Percentiles rank a stretch among this genome's conserved stretches.
These are phyloP conservation scores for cat (Felis catus) DNA, from an alignment of 2,113 vertebrate species.

Conservation along the genomic window DNA sequence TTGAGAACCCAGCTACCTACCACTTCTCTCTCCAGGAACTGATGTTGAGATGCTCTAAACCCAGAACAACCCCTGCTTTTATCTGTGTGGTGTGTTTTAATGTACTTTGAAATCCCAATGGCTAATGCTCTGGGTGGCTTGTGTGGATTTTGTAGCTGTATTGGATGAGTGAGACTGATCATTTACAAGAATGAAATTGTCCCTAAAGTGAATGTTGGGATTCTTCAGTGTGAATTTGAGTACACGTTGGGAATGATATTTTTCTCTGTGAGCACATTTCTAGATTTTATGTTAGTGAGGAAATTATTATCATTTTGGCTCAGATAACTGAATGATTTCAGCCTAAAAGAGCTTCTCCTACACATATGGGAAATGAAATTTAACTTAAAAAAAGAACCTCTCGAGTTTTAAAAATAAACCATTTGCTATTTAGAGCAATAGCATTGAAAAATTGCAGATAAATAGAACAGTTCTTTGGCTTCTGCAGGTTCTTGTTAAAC, in stretches of 20 bases:
- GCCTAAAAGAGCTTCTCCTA: constrained; percentile 2
- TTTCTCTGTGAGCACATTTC: constrained; percentile 34
- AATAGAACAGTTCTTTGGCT: background rate
- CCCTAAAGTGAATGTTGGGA: background rate
- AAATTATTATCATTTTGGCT: constrained; percentile 47
- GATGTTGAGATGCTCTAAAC: background rate
- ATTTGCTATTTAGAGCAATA: constrained; percentile 8
- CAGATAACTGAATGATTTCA: constrained; percentile 44
- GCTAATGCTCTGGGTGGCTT: background rate
- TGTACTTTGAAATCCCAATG: background rate
- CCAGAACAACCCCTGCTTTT: background rate
- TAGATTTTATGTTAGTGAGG: constrained; percentile 20
- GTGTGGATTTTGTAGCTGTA: constrained; percentile 26
- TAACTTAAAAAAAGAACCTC: constrained; percentile 9
- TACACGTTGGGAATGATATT: background rate
- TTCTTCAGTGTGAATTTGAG: constrained; percentile 52
- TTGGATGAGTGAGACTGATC: constrained; percentile 35
- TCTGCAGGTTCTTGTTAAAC: background rate
- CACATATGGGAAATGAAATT: constrained; percentile 42
- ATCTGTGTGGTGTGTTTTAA: background rate
- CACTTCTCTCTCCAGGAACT: background rate
- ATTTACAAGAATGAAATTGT: background rate
- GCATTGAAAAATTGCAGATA: background rate
- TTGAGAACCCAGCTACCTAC: too few relatives aligned
- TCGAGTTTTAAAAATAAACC: constrained; percentile 37